Percentiles rank a stretch among this genome's conserved stretches.
Conservation (phyloP, 2,797 vertebrate species). For the Oreortyx pictus region DNA sequence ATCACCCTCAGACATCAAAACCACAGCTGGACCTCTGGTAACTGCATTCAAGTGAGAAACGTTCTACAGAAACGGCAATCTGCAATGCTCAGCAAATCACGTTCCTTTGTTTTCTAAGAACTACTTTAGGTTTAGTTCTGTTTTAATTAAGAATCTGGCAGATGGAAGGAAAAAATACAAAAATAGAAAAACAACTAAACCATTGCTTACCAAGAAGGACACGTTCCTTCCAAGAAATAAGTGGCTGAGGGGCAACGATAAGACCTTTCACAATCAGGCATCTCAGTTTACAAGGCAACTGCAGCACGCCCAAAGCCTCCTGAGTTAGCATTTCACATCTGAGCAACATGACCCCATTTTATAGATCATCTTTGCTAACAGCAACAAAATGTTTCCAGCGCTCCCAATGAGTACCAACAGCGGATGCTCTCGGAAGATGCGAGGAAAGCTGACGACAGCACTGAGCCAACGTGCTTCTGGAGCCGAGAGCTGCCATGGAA, state of each 20-base stretch:
- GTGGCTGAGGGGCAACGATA: background rate
- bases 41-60: background rate
- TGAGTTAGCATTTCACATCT: background rate
- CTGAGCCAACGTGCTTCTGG: background rate
- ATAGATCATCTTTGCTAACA: constrained; percentile 27
- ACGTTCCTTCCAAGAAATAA: constrained; percentile 32
- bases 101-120: constrained; percentile 11
- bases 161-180: background rate
- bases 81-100: background rate
- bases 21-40: background rate
- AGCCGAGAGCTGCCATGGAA: background rate
- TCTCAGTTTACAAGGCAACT: constrained; percentile 26
- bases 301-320: background rate
- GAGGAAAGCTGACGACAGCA: background rate
- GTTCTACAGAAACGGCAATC: background rate
- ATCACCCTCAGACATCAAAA: background rate
- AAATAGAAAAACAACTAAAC: constrained; percentile 25
- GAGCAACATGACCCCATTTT: background rate
- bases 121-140: constrained; percentile 13
- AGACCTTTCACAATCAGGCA: constrained; percentile 16
- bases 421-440: background rate
- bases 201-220: constrained; percentile 9
- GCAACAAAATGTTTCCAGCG: background rate
- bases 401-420: background rate
- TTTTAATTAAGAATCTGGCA: constrained; percentile 27